A percentile compares a stretch with the other conserved stretches of the same genome.
Evolutionary conservation across 2,888 invertebrate species (phyloP).

Genomic region (Euphydryas editha): DNA sequence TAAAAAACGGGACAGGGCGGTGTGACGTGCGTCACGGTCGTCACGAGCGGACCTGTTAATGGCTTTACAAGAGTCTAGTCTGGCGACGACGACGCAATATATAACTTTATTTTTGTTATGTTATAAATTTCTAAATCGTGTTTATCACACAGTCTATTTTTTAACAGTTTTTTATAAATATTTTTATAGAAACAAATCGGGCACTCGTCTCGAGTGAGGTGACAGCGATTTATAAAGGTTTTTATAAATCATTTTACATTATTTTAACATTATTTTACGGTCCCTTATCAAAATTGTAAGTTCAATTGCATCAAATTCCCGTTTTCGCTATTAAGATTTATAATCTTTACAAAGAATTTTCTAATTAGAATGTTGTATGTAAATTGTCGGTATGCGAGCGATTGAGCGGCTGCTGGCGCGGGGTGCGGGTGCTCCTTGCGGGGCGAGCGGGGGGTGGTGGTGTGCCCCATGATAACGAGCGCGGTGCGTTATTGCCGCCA

Average conservation of each 20-base stretch:
- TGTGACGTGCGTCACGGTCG: neutral
- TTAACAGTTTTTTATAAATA: neutral
- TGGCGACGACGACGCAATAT: neutral
- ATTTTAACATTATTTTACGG: no score
- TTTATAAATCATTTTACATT: no score
- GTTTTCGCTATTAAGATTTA: neutral
- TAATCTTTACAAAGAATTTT: neutral
- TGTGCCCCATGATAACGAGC: conserved; percentile 48
- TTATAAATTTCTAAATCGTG: neutral
- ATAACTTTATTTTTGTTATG: neutral
- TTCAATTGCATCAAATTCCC: no score
- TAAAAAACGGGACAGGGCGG: conserved; percentile 3
- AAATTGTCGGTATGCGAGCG: neutral
- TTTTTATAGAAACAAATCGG: no score
- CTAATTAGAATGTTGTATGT: neutral
- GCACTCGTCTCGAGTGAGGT: no score
- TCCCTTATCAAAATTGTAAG: no score
- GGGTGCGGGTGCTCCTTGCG: conserved; percentile 11
- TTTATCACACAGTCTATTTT: conserved; percentile 7
- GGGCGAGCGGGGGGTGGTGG: conserved; percentile 11
- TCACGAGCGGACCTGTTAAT: conserved; percentile 5
- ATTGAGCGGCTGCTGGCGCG: conserved; percentile 1
- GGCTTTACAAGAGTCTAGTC: conserved; percentile 3
- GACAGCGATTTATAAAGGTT: no score
- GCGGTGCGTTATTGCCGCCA: conserved; percentile 68